A percentile compares a stretch with the other conserved stretches of the same genome.
phyloP scores from a whole-genome alignment of 2,113 vertebrate species.

The Oncorhynchus gorbuscha region DNA sequence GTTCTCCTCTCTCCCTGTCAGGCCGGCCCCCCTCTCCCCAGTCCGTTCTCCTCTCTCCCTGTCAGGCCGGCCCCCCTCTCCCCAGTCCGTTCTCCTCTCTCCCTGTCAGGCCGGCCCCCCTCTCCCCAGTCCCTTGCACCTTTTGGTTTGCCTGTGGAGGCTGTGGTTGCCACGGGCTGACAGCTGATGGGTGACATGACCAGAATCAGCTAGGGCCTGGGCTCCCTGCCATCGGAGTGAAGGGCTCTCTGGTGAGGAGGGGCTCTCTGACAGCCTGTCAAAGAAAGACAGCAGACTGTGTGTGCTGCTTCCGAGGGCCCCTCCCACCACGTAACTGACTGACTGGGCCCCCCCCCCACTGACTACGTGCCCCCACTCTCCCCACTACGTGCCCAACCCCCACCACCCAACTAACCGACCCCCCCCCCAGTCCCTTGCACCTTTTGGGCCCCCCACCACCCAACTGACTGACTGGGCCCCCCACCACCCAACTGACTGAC shows the following conservation, averaged over 20 bases:
- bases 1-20: conserved; percentile 55
- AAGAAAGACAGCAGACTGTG: conserved; percentile 23
- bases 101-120: conserved; percentile 57
- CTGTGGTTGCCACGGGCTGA: conserved; percentile 68
- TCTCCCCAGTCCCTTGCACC: conserved; percentile 59
- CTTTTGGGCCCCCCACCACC: too few species aligned
- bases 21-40: conserved; percentile 35
- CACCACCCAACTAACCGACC: too few species aligned
- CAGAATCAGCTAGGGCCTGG: conserved; percentile 56
- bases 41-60: conserved; percentile 37
- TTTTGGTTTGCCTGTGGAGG: conserved; percentile 59
- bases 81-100: conserved; percentile 32
- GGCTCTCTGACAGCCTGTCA: conserved; percentile 77
- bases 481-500: too few species aligned
- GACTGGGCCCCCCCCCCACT: too few species aligned
- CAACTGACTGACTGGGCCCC: too few species aligned
- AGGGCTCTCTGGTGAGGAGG: conserved; percentile 62
- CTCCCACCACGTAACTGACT: too few species aligned
- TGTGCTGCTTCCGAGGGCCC: too few species aligned
- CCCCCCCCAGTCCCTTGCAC: too few species aligned
- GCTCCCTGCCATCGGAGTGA: conserved; percentile 73
- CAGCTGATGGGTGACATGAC: conserved; percentile 75
- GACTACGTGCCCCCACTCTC: too few species aligned
- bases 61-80: conserved; percentile 55
- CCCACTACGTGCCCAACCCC: too few species aligned